Evolutionary conservation across 2,113 vertebrate genomes (phyloP).

Genomic region (Miniopterus natalensis): DNA sequence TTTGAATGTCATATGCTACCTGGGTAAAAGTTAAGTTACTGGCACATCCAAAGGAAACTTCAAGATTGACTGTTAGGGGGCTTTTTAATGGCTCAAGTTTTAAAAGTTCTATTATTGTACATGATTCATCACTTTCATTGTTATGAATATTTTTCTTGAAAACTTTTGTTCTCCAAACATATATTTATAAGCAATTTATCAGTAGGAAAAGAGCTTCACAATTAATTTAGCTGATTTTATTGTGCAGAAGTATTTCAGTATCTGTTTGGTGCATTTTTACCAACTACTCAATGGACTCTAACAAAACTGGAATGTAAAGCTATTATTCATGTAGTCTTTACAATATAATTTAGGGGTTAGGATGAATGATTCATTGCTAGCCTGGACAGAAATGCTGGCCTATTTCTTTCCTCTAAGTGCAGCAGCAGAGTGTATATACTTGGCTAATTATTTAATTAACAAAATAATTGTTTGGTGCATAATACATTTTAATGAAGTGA

Average conservation of each 20-base stretch:
- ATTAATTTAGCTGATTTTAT: conserved; percentile 55
- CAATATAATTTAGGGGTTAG: conserved; percentile 49
- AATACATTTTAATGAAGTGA: background rate
- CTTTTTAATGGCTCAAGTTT: conserved; percentile 43
- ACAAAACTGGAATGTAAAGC: conserved; percentile 26
- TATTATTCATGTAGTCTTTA: conserved; percentile 42
- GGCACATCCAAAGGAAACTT: background rate
- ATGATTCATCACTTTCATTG: background rate
- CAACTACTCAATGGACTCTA: background rate
- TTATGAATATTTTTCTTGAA: background rate
- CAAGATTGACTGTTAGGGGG: background rate
- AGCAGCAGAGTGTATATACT: conserved; percentile 8
- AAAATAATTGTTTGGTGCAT: conserved; percentile 3
- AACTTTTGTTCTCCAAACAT: conserved; percentile 15
- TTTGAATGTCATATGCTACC: background rate
- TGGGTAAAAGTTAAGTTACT: background rate
- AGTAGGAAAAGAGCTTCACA: background rate
- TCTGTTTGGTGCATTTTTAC: conserved; percentile 34
- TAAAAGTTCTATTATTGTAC: background rate
- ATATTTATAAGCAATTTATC: background rate
- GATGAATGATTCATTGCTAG: conserved; percentile 56
- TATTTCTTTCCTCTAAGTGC: conserved; percentile 49
- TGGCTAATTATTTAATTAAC: conserved; percentile 58
- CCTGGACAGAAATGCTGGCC: conserved; percentile 37
- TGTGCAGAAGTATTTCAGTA: conserved; percentile 36